Evolutionary conservation across 1,140 invertebrate species (phyloP).

Genomic region (Magallana gigas): DNA sequence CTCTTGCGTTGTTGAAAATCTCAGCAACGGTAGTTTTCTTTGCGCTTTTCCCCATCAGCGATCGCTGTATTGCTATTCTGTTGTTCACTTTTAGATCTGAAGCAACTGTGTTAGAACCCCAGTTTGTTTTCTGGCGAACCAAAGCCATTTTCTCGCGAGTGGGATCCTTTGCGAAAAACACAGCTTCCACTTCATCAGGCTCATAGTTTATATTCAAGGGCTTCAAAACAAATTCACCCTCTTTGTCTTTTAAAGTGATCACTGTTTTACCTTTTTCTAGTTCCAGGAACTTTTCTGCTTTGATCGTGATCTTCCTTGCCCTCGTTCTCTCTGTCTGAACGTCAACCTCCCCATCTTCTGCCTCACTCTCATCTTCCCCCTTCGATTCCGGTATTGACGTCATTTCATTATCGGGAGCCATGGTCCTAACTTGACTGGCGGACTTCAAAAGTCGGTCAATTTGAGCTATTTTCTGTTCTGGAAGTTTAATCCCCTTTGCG

Average conservation of each 20-base stretch:
- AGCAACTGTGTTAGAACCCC: conserved; percentile 37
- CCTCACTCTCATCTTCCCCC: not conserved
- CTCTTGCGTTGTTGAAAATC: conserved; percentile 53
- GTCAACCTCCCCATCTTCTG: conserved; percentile 55
- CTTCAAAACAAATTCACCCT: conserved; percentile 52
- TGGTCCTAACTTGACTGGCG: conserved; percentile 4
- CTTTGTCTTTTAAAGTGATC: conserved; percentile 52
- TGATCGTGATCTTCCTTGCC: conserved; percentile 54
- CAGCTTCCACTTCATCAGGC: conserved; percentile 47
- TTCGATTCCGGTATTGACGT: conserved; percentile 9
- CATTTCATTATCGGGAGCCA: not conserved
- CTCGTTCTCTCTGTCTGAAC: conserved; percentile 53
- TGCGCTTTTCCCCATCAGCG: conserved; percentile 46
- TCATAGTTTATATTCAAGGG: conserved; percentile 45
- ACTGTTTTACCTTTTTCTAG: conserved; percentile 44
- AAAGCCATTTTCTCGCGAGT: conserved; percentile 56
- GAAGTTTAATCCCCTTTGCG: not conserved
- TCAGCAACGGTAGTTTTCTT: conserved; percentile 55
- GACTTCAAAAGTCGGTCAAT: conserved; percentile 27
- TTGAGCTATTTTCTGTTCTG: conserved; percentile 32
- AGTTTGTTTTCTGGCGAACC: conserved; percentile 48
- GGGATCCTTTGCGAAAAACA: conserved; percentile 58
- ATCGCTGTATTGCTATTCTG: conserved; percentile 55
- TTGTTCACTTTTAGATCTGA: conserved; percentile 59
- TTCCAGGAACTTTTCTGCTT: conserved; percentile 44